Percentiles rank a stretch among this genome's conserved stretches.
Evolutionary conservation across 1,140 invertebrate species (phyloP).

Genomic region (Schmidtea mediterranea): DNA sequence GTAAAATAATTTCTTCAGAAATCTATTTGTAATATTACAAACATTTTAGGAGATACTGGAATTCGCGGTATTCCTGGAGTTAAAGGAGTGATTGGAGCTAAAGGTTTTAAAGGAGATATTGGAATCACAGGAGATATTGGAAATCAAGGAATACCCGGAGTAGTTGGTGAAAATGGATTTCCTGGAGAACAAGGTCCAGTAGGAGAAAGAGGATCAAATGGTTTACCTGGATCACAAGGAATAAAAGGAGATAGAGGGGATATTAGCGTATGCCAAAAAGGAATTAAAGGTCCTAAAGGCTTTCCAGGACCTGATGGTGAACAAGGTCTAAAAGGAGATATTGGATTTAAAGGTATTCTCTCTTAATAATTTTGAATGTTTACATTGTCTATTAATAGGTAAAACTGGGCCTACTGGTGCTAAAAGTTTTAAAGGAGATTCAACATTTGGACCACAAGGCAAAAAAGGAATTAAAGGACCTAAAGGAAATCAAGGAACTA

Average conservation of each 20-base stretch:
- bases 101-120: conserved; percentile 4
- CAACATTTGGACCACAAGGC: no score
- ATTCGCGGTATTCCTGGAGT: background rate
- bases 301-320: conserved; percentile 1
- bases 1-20: background rate
- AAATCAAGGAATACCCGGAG: background rate
- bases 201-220: conserved; percentile 1
- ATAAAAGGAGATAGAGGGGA: conserved; percentile 1
- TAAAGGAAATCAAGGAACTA: conserved; percentile 1
- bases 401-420: no score
- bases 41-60: background rate
- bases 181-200: background rate
- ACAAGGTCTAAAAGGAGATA: conserved; percentile 2
- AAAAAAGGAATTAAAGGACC: background rate
- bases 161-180: background rate
- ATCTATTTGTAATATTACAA: background rate
- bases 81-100: conserved; percentile 1
- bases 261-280: background rate
- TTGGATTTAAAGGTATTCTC: background rate
- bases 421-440: no score
- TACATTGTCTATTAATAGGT: no score
- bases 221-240: conserved; percentile 1
- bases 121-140: conserved; percentile 1
- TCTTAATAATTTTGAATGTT: no score
- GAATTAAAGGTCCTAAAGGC: background rate